Evolutionary conservation across 1,140 invertebrate genomes (phyloP).

Genomic region (Teleopsis dalmanni): DNA sequence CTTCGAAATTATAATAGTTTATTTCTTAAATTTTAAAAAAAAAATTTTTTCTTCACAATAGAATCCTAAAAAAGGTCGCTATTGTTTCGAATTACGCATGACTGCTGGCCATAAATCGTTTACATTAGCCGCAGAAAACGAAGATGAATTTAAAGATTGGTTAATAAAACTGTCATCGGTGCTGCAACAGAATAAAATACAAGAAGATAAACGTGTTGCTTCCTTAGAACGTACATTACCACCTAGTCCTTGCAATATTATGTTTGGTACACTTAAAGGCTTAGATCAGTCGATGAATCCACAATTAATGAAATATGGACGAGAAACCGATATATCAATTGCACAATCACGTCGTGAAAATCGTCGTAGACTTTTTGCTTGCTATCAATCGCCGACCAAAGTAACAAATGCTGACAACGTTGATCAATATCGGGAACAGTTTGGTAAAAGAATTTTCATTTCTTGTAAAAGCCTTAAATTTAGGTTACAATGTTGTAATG

Average conservation of each 20-base stretch:
- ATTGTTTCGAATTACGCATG: constrained; percentile 83
- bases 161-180: constrained; percentile 63
- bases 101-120: constrained; percentile 73
- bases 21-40: background rate
- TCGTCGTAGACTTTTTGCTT: constrained; percentile 60
- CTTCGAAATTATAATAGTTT: constrained; percentile 5
- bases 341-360: constrained; percentile 69
- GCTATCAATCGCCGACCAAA: constrained; percentile 28
- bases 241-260: constrained; percentile 47
- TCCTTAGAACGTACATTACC: constrained; percentile 57
- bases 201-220: constrained; percentile 60
- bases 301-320: constrained; percentile 77
- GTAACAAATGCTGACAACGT: constrained; percentile 44
- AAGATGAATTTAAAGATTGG: constrained; percentile 81
- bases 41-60: constrained; percentile 34
- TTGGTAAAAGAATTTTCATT: constrained; percentile 74
- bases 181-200: constrained; percentile 65
- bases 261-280: constrained; percentile 71
- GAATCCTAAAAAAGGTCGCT: constrained; percentile 78
- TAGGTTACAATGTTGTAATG: constrained; percentile 61
- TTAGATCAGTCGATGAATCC: constrained; percentile 87
- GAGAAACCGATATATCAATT: constrained; percentile 82
- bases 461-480: constrained; percentile 68
- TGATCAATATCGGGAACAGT: constrained; percentile 65
- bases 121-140: constrained; percentile 77